These are phyloP conservation scores for Caenorhabditis inopinata DNA, from an alignment of 1,140 invertebrate genomes.

Conservation along the genomic window DNA sequence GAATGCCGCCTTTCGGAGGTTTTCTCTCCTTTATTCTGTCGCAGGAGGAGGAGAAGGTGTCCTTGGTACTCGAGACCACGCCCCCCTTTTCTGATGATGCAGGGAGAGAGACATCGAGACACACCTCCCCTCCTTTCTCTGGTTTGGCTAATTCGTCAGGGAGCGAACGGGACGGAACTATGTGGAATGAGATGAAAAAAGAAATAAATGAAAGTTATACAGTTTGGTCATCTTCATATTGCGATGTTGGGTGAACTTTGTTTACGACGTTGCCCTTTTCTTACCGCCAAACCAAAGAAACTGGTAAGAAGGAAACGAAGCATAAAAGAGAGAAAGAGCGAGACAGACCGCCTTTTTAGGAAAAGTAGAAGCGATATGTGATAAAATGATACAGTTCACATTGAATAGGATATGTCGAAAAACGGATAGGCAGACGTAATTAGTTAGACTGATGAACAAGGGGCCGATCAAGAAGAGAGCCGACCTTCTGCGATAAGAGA, in stretches of 20 bases:
- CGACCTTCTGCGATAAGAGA: background rate
- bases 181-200: background rate
- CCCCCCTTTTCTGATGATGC: background rate
- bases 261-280: background rate
- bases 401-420: too few species aligned
- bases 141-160: background rate
- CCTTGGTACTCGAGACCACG: constrained; percentile 14
- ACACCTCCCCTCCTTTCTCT: background rate
- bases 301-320: background rate
- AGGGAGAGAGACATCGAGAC: background rate
- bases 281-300: too few species aligned
- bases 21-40: constrained; percentile 12
- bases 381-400: constrained; percentile 3
- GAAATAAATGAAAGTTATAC: background rate
- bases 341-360: background rate
- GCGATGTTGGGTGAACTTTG: background rate
- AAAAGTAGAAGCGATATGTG: background rate
- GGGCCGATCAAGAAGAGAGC: background rate
- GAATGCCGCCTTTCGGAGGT: background rate
- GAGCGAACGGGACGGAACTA: background rate
- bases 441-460: background rate
- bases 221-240: background rate
- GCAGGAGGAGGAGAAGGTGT: background rate
- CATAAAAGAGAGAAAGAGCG: background rate
- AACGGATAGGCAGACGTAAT: background rate